These are phyloP conservation scores for Hapalemur alaotrensis DNA, from an alignment of 2,797 vertebrate species.

Conservation along the genomic window DNA sequence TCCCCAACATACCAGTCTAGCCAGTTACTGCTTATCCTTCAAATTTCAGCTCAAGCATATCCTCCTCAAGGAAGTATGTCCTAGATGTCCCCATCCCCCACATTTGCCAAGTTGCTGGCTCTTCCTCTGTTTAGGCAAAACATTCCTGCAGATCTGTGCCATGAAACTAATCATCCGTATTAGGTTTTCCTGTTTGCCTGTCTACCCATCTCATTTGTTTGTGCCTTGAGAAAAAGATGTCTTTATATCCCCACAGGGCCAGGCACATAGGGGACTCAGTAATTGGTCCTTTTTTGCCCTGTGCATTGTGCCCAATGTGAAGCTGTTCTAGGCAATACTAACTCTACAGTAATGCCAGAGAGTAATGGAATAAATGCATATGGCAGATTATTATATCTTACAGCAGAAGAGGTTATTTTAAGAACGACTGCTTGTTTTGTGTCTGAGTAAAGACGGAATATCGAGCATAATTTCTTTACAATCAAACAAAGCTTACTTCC, in stretches of 20 bases:
- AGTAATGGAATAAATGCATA: neutral
- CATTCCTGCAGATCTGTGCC: neutral
- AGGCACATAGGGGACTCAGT: neutral
- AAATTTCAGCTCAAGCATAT: neutral
- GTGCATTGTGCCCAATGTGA: neutral
- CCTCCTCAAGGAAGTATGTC: neutral
- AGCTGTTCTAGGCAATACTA: neutral
- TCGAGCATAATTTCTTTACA: constrained; percentile 44
- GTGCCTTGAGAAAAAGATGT: neutral
- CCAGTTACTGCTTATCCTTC: neutral
- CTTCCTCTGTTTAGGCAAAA: neutral
- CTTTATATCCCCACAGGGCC: neutral
- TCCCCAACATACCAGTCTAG: neutral
- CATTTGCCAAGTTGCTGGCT: neutral
- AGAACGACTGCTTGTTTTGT: constrained; percentile 32
- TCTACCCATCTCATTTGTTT: neutral
- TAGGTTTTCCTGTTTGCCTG: neutral
- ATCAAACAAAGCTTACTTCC: constrained; percentile 44
- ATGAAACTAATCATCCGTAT: neutral
- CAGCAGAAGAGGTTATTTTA: constrained; percentile 12
- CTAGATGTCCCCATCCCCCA: neutral
- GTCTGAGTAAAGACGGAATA: constrained; percentile 33
- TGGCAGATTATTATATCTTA: neutral
- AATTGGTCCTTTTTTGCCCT: neutral
- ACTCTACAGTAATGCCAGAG: neutral